phyloP scores from a whole-genome alignment of 2,797 vertebrate genomes.

The Bradypodion ventrale region DNA sequence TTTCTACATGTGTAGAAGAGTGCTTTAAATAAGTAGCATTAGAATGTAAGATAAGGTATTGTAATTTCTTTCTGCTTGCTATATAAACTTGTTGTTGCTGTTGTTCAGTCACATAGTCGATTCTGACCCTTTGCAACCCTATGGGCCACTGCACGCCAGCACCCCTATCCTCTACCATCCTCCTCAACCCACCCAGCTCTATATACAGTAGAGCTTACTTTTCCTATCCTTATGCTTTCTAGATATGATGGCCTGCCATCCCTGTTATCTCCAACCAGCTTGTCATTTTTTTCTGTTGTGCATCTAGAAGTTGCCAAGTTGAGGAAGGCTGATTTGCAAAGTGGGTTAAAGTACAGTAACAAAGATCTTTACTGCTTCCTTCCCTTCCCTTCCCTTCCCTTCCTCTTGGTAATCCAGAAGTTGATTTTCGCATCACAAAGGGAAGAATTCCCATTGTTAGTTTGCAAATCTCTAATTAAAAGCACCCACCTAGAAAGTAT shows the following conservation, averaged over 20 bases:
- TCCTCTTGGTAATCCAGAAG: not conserved
- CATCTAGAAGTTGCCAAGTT: not conserved
- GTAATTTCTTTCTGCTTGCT: too few relatives aligned
- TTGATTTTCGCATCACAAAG: not conserved
- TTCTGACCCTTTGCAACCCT: too few relatives aligned
- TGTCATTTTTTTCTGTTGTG: not conserved
- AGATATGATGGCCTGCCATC: not conserved
- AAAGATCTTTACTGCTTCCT: not conserved
- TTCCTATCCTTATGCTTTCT: not conserved
- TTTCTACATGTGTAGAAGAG: not conserved
- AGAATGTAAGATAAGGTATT: not conserved
- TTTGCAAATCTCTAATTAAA: slow-evolving; percentile 23
- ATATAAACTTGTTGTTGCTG: too few relatives aligned
- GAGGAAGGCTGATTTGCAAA: not conserved
- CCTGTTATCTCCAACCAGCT: not conserved
- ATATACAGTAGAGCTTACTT: not conserved
- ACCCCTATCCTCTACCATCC: too few relatives aligned
- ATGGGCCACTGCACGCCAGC: too few relatives aligned
- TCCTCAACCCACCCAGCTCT: too few relatives aligned
- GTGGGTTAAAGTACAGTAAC: not conserved
- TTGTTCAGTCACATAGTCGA: too few relatives aligned
- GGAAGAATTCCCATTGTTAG: not conserved
- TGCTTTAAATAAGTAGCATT: not conserved
- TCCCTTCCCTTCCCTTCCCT: not conserved
- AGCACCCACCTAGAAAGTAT: slow-evolving; percentile 13